phyloP scores from a whole-genome alignment of 2,888 invertebrate species.

The Odontothrips loti region DNA sequence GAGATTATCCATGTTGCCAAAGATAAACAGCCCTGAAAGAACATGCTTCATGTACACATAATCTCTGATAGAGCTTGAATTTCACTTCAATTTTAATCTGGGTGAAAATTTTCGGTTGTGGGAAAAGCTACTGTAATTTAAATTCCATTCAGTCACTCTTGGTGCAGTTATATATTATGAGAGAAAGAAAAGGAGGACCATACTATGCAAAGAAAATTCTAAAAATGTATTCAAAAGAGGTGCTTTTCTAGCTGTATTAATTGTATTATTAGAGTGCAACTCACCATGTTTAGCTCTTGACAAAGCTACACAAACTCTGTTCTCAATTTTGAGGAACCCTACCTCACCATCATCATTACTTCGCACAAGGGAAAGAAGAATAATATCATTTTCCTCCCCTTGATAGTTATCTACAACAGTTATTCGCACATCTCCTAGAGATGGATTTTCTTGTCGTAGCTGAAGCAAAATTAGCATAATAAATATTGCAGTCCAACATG shows the following conservation, averaged over 20 bases:
- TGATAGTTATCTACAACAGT: constrained; percentile 75
- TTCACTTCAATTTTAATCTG: no score
- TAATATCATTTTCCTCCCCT: constrained; percentile 74
- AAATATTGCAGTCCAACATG: no score
- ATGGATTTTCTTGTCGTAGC: constrained; percentile 41
- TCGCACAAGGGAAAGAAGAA: constrained; percentile 72
- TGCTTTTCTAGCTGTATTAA: no score
- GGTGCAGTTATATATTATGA: no score
- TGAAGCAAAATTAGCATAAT: constrained; percentile 35
- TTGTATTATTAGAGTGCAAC: not conserved
- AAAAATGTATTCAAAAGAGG: no score
- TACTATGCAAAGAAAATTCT: no score
- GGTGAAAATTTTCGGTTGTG: no score
- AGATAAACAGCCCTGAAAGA: constrained; percentile 61
- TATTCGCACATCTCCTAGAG: constrained; percentile 54
- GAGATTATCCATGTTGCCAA: constrained; percentile 65
- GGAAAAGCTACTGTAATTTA: no score
- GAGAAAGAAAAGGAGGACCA: no score
- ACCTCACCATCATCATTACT: constrained; percentile 63
- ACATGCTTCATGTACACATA: not conserved
- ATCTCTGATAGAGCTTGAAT: no score
- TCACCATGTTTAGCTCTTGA: constrained; percentile 63
- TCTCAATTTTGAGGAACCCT: constrained; percentile 65
- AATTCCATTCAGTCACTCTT: no score
- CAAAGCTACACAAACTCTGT: constrained; percentile 72